These are phyloP conservation scores for Hippolais icterina DNA, from an alignment of 2,113 vertebrate genomes.

Conservation along the genomic window DNA sequence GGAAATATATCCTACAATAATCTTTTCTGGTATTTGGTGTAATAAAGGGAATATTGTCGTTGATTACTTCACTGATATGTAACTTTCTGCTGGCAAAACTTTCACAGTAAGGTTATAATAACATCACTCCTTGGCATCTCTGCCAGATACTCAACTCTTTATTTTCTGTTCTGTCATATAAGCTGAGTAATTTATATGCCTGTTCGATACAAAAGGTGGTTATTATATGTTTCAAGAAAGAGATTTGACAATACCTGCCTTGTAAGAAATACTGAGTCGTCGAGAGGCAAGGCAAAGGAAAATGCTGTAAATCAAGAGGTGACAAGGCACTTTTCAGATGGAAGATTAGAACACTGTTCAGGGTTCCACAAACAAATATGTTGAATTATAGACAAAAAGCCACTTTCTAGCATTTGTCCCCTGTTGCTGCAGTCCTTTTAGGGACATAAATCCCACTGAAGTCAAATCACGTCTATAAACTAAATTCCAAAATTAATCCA, in stretches of 20 bases:
- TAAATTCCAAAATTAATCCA: conserved; percentile 60
- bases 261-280: conserved; percentile 1
- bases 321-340: conserved; percentile 44
- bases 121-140: conserved; percentile 41
- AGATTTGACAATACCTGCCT: conserved; percentile 60
- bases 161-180: conserved; percentile 64
- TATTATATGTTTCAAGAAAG: conserved; percentile 63
- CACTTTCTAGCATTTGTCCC: conserved; percentile 12
- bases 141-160: conserved; percentile 40
- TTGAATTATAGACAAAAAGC: conserved; percentile 47
- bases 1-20: background rate
- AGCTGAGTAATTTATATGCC: conserved; percentile 46
- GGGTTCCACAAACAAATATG: conserved; percentile 34
- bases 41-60: background rate
- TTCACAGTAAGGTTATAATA: conserved; percentile 47
- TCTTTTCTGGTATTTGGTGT: background rate
- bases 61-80: background rate
- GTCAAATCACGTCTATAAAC: conserved; percentile 9
- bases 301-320: conserved; percentile 44
- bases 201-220: conserved; percentile 52
- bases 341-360: conserved; percentile 32
- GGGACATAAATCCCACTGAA: conserved; percentile 25
- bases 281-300: conserved; percentile 22
- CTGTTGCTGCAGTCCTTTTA: conserved; percentile 30
- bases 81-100: conserved; percentile 45